phyloP scores from a whole-genome alignment of 2,888 invertebrate genomes.

The Ennomos erosarius region DNA sequence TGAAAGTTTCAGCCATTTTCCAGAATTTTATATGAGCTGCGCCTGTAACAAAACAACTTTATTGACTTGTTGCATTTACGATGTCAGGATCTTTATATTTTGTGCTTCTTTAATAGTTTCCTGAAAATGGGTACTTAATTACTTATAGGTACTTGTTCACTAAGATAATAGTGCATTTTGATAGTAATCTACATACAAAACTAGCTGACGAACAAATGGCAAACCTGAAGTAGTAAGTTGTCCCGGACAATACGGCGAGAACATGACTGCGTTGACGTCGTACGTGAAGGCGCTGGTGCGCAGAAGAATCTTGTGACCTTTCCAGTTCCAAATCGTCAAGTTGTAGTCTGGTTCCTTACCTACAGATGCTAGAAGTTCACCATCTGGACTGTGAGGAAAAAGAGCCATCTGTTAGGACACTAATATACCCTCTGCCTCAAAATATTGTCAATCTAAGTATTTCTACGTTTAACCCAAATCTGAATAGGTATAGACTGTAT shows the following conservation, averaged over 20 bases:
- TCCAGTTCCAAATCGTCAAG: slow-evolving; percentile 96
- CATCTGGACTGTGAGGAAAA: slow-evolving; percentile 87
- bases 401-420: too few species aligned
- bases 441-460: too few species aligned
- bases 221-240: slow-evolving; percentile 91
- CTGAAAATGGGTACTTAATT: too few species aligned
- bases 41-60: slow-evolving; percentile 66
- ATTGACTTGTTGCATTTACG: too few species aligned
- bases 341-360: slow-evolving; percentile 95
- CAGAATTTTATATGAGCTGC: slow-evolving; percentile 94
- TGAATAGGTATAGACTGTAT: too few species aligned
- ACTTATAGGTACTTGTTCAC: too few species aligned
- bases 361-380: slow-evolving; percentile 91
- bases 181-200: too few species aligned
- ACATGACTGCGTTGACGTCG: slow-evolving; percentile 91
- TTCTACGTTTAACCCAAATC: too few species aligned
- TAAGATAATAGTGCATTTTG: too few species aligned
- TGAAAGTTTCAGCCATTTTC: slow-evolving; percentile 97
- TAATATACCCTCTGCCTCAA: too few species aligned
- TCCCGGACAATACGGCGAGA: slow-evolving; percentile 92
- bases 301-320: slow-evolving; percentile 89
- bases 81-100: too few species aligned
- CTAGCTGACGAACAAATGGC: not conserved
- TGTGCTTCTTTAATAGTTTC: too few species aligned
- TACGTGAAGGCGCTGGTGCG: slow-evolving; percentile 93